Base-by-base conservation (phyloP, 92 coral and sea anemone species). In the Desmophyllum pertusum region DNA sequence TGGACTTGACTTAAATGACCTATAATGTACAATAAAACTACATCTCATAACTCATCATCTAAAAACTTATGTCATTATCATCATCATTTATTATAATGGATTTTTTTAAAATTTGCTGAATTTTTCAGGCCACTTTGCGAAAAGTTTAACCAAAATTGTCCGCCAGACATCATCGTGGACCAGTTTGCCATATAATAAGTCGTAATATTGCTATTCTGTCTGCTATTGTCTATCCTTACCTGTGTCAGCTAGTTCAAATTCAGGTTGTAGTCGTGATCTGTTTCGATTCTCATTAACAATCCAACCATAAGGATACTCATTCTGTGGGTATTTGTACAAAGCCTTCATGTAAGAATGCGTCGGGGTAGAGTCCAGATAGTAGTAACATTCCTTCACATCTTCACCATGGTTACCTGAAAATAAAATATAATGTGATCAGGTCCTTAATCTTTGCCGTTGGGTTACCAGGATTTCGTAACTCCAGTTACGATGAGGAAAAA, bases 271-370 rank as follows among this genome's bases (percentile, higher is more conserved):
- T 57, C 89, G 87, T 70, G 92, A 82, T 73, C 99, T 82, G 70
- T 84, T 83, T 10, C 87, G 85, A 81, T 96, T 96, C 80, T 90
- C 98, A n/a, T 83, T 75, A 8, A 96, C 90, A 50, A 96, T 78
- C 89, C 86, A 87, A 1, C 88, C 62, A 78, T 96, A 96, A 1
- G 99, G 99, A 85, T 86, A 96, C 73, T 92, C 92, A 35, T 84
- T 89, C 87, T 96, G 99, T 42, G 99, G 98, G 83, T 94, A 96
- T 81, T 96, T 96, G 87, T 96, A 96, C 81, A 94, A 85, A 0
- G 99, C 99, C 84, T 92, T 96, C 99, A 96, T 96, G 97, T 96
- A 96, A 39, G 98, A 94, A 69, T 96, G 99, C 35, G 99, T 96
- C 14, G 98, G 98, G 42, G 98, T 88, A 37, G 99, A 96, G 81